Evolutionary conservation across 2,797 vertebrate genomes (phyloP), one percentile per base, ranked within the genome.

Genomic region (Poliocrania exsul): DNA sequence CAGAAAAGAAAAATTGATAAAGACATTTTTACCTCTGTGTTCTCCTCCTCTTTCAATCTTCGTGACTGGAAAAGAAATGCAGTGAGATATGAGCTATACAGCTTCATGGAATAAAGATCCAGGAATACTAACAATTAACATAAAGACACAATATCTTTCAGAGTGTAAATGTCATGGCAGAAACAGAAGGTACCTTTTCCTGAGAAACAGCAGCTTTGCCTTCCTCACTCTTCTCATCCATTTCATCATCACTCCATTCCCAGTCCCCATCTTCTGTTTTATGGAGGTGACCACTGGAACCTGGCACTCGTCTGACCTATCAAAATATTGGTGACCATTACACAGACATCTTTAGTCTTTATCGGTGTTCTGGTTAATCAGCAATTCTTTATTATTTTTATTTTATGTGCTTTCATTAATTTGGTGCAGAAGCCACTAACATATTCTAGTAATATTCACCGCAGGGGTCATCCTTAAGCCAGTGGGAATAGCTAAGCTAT

Each of bases 191-290:
- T 95, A 99, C 99, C 98, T 99, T 98, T 97, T 99, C 99, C 96
- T 99, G 99, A 96, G 98, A 99, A 97, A 98, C 98, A 9, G 99
- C 99, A 13, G 99, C 99, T 96, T 99, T 99, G 74, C 98, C 99
- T 96, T 99, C 99, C 90, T 99, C 99, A 2, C 99, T 99, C 92
- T 98, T 98, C 84, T 99, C 99, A 60, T 99, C 99, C 98, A 99
- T 98, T 97, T 99, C 99, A 8, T 99, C 99, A 14, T 99, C 99
- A 28, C 99, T 99, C 99, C 99, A 99, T 96, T 99, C 99, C 99
- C 99, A 99, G 92, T 99, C 99, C 29, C 99, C 99, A 44, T 99
- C 99, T 96, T 99, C 99, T 1, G 99, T 99, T 97, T 99, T 99
- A 97, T 99, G 99, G 80, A 99, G 98, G 94, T 99, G 99, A 67